Evolutionary conservation across 2,113 vertebrate genomes (phyloP).

Genomic region (Pholis gunnellus): DNA sequence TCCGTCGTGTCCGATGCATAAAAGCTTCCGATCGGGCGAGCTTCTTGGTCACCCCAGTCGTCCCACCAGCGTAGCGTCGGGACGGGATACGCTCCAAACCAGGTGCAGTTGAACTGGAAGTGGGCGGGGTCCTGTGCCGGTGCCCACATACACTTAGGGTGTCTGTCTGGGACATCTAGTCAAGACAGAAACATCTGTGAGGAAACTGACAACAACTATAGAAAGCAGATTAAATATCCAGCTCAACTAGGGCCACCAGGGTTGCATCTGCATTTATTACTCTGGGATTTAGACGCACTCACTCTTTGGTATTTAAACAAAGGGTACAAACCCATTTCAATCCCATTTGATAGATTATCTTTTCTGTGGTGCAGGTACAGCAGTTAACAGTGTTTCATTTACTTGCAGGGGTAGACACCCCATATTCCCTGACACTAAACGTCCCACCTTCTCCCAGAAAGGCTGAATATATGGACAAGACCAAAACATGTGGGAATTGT

Average conservation of each 20-base stretch:
- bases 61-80: slow-evolving; percentile 87
- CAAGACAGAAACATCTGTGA: slow-evolving; percentile 21
- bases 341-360: too few relatives aligned
- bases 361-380: not conserved
- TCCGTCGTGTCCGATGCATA: slow-evolving; percentile 48
- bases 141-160: slow-evolving; percentile 84
- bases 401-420: not conserved
- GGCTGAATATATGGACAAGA: not conserved
- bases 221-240: not conserved
- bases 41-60: slow-evolving; percentile 4
- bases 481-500: not conserved
- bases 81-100: slow-evolving; percentile 87
- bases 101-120: slow-evolving; percentile 87
- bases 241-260: not conserved
- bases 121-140: not conserved
- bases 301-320: not conserved
- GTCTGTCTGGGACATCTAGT: slow-evolving; percentile 81
- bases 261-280: not conserved
- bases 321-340: not conserved
- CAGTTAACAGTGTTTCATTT: not conserved
- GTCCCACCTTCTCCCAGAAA: not conserved
- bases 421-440: not conserved
- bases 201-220: not conserved
- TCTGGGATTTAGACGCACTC: not conserved
- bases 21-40: not conserved